Evolutionary conservation across 2,888 invertebrate genomes (phyloP), one percentile per base, ranked within the genome.

Genomic region (Ferdinandea cuprea): DNA sequence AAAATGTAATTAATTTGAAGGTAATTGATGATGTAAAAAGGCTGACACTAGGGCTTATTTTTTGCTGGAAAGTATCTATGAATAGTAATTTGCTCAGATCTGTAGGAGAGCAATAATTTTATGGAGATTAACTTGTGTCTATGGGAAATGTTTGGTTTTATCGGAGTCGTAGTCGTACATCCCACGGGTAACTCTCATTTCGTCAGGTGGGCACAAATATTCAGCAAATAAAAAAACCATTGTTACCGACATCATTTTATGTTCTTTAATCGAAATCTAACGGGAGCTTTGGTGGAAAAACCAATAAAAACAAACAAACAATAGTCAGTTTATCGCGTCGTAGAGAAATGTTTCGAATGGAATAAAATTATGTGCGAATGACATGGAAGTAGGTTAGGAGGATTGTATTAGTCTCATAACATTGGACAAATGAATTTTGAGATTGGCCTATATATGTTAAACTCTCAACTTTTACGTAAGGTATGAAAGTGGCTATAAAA

Each of bases 1-100:
- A 46, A 61, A 19, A 4, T 7, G 21, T 9, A 61, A 9, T 35
- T 13, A 61, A 46, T 13, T 13, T 13, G 13, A 37, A 7, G 7
- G 48, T 9, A 17, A n/a, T 9, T 30, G 1, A 32, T 52, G 52
- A 52, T 17, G 52, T 52, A 52, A 52, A 17, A 9, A 17, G 52
- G n/a, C 15, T 17, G 32, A 32, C n/a, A 9, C 4, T n/a, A n/a
- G 1, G 52, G 32, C 30, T 32, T 19, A 9, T 11, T 11, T 17
- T 2, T 17, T 44, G 3, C 5, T 19, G 44, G 44, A 44, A 44
- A 44, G 44, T 44, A 17, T 11, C 44, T 9, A 19, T 44, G 44
- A 44, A 44, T 44, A 44, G 19, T 44, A 44, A 44, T 19, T 35
- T 44, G 17, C 4, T 44, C 17, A 44, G 44, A 19, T 15, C 44